Percentiles rank a stretch among this genome's conserved stretches.
Evolutionary conservation across 2,888 invertebrate genomes (phyloP).

Genomic region (Biston betularia): DNA sequence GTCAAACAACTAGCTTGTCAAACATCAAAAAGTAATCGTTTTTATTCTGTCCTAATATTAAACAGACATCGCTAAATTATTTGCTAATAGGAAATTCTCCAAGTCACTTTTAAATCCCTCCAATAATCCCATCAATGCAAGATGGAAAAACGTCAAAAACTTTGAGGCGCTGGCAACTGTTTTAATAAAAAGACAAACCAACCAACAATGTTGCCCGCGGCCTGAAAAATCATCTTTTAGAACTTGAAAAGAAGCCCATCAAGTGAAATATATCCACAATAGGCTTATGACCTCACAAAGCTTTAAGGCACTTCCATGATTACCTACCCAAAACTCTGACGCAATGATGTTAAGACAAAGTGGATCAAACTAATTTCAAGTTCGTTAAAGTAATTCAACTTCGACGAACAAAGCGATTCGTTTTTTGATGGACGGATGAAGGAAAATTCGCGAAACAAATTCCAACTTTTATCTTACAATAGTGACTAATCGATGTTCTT

Average conservation of each 20-base stretch:
- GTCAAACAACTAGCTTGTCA: no score
- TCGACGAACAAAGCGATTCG: slow-evolving; percentile 43
- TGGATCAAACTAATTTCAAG: slow-evolving; percentile 50
- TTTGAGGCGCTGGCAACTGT: no score
- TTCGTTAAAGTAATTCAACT: slow-evolving; percentile 51
- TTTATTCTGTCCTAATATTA: no score
- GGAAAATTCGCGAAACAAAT: slow-evolving; percentile 44
- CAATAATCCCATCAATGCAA: no score
- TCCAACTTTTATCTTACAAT: slow-evolving; percentile 42
- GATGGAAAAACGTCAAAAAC: no score
- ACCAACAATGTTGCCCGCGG: no score
- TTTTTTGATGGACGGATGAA: slow-evolving; percentile 42
- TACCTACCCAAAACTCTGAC: slow-evolving; percentile 23
- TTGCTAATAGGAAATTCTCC: no score
- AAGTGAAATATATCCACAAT: slow-evolving; percentile 10
- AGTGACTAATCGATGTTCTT: slow-evolving; percentile 42
- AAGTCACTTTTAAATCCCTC: no score
- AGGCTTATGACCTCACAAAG: slow-evolving; percentile 27
- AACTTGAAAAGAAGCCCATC: slow-evolving; percentile 1
- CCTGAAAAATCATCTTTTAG: not conserved
- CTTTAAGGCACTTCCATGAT: slow-evolving; percentile 28
- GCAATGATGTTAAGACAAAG: slow-evolving; percentile 37
- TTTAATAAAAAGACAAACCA: no score
- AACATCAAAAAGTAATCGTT: no score
- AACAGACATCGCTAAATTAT: no score